A percentile compares a stretch with the other conserved stretches of the same genome.
Evolutionary conservation across 2,113 vertebrate species (phyloP).

Genomic region (Sebastes fasciatus): DNA sequence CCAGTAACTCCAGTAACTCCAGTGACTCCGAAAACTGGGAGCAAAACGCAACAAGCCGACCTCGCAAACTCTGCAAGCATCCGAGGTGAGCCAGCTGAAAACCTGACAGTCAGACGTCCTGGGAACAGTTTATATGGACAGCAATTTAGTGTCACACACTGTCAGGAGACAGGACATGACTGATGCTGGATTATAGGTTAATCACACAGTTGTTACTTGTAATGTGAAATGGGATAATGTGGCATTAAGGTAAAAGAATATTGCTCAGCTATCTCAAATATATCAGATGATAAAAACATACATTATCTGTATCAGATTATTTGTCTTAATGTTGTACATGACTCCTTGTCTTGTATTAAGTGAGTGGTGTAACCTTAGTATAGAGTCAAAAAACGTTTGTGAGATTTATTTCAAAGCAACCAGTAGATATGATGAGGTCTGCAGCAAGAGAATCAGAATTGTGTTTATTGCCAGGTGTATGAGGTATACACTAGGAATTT

Average conservation of each 20-base stretch:
- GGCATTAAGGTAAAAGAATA: not conserved
- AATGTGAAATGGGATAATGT: not conserved
- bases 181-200: no score
- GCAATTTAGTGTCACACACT: not conserved
- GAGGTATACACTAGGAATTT: no score
- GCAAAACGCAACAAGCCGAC: constrained; percentile 91
- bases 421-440: no score
- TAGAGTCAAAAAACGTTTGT: no score
- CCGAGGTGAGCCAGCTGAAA: constrained; percentile 88
- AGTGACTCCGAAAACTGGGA: constrained; percentile 95
- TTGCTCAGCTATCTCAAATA: not conserved
- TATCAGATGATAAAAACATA: not conserved
- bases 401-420: no score
- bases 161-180: not conserved
- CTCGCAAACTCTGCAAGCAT: constrained; percentile 93
- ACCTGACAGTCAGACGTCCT: not conserved
- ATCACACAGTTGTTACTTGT: not conserved
- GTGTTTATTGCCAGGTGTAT: no score
- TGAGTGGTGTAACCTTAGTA: no score
- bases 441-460: no score
- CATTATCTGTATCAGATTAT: no score
- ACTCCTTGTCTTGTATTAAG: no score
- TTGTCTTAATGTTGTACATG: no score
- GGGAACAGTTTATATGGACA: not conserved
- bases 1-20: constrained; percentile 95